Evolutionary conservation across 2,797 vertebrate genomes (phyloP), one percentile per base, ranked within the genome.

Genomic region (Novumbra hubbsi): DNA sequence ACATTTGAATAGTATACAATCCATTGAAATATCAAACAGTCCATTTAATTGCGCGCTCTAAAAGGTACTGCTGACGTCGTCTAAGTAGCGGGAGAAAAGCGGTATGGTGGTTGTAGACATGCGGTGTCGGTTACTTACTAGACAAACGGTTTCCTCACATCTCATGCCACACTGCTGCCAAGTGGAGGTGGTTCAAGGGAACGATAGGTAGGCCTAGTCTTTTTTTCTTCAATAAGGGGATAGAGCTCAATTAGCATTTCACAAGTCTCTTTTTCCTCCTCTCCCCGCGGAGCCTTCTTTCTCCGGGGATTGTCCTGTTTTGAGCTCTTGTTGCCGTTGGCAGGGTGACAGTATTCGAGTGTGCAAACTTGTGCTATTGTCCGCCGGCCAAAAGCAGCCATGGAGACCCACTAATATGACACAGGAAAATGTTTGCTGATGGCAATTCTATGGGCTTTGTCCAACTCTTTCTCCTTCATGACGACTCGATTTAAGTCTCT

Each of bases 381-480:
- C 95, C 94, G 83, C 83, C 75, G 94, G 94, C 95, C 96, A 96
- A 95, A 94, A 95, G 96, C 96, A 97, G 96, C 96, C 96, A 98
- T 98, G 98, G 98, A 97, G 96, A 99, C 97, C 95, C 94, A 94
- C 94, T 98, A 98, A 98, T 97, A 98, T 97, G 97, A 98, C 96
- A 97, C 96, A 98, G 96, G 98, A 98, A 98, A 99, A 98, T 99
- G 98, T 99, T 98, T 98, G 96, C 98, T 98, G 97, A 98, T 98
- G 98, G 98, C 97, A 96, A 96, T 98, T 99, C 97, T 98, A 98
- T 98, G 97, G 97, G 96, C 96, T 98, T 99, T 99, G 98, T 98
- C 95, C 95, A 92, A 95, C 94, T 97, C 96, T 97, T 98, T 98
- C 96, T 98, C 96, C 96, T 98, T 99, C 97, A 98, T 95, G 97